Percentiles rank a stretch among this genome's conserved stretches.
Evolutionary conservation across 2,797 vertebrate species (phyloP).

Genomic region (Rhinophrynus dorsalis): DNA sequence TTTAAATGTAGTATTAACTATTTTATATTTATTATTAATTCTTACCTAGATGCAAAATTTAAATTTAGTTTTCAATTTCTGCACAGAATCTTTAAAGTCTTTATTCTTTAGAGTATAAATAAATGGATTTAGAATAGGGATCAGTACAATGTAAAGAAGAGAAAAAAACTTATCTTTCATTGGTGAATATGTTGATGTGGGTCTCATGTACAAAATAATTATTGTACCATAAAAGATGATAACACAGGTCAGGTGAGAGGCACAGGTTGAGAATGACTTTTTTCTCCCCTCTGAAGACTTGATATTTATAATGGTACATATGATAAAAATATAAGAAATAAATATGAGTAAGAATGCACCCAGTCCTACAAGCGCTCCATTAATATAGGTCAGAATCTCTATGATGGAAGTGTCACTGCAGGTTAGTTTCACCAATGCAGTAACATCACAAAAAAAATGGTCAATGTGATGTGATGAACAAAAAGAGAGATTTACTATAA

Average conservation of each 20-base stretch:
- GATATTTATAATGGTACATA: conserved; percentile 1
- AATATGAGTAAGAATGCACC: neutral
- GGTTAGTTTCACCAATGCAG: conserved; percentile 30
- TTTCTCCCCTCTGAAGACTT: conserved; percentile 1
- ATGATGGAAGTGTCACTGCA: neutral
- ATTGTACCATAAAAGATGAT: conserved; percentile 30
- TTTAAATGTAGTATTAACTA: too few relatives aligned
- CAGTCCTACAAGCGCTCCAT: neutral
- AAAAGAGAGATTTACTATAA: conserved; percentile 7
- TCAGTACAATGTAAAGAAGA: neutral
- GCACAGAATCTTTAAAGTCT: too few relatives aligned
- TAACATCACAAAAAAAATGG: conserved; percentile 32
- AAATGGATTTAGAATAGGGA: neutral
- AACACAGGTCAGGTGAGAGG: conserved; percentile 33
- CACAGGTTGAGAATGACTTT: conserved; percentile 28
- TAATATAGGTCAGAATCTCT: neutral
- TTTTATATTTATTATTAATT: too few relatives aligned
- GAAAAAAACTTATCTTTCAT: neutral
- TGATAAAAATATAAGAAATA: conserved; percentile 26
- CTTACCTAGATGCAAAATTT: too few relatives aligned
- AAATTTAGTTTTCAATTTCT: too few relatives aligned
- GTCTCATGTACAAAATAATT: conserved; percentile 16
- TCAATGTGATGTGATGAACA: conserved; percentile 23
- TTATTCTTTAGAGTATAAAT: neutral
- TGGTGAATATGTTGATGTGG: neutral